Base-by-base conservation (phyloP, 2,797 vertebrate genomes). In the Dryobates pubescens region DNA sequence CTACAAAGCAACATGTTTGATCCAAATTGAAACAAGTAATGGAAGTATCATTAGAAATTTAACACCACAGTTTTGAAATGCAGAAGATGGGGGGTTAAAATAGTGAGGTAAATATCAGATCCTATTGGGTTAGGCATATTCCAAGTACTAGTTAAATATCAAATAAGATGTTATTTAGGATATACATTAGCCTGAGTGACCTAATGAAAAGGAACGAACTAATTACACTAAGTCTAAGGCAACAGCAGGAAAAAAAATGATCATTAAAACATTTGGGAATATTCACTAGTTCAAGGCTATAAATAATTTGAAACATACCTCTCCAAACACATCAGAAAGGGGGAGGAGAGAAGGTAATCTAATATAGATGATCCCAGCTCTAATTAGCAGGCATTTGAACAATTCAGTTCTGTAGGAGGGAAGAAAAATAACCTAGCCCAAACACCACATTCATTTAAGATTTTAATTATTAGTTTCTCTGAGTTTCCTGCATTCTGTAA, bases 11-110 rank as follows among this genome's bases (percentile, higher is more conserved):
- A 95, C 17, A 29, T 78, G 92, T 85, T 95, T 77, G 53, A 95
- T 93, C 89, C 95, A 95, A 84, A 93, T 65, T 77, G 96, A 94
- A 92, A 32, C 81, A 95, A 96, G 95, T 94, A 96, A 96, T 95
- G 96, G 94, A 95, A 77, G 79, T 91, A 80, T 82, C 38, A 32
- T 89, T 94, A 82, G 67, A 90, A 81, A 94, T 94, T 78, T 94
- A 96, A 94, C 80, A 61, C 81, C 54, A 70, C 1, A 41, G 73
- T 95, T 85, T 96, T 95, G 7, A 96, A 97, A 95, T 84, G 86
- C 12, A 30, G 85, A 92, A 93, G 36, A 85, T 5, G 67, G 26
- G 53, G 45, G 62, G 92, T 88, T 67, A 72, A 96, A 96, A 88
- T 70, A 94, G 41, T 58, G 96, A 90, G 16, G 36, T 68, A 93